Base-by-base conservation (phyloP, 2,888 invertebrate species). In the Steinernema carpocapsae region DNA sequence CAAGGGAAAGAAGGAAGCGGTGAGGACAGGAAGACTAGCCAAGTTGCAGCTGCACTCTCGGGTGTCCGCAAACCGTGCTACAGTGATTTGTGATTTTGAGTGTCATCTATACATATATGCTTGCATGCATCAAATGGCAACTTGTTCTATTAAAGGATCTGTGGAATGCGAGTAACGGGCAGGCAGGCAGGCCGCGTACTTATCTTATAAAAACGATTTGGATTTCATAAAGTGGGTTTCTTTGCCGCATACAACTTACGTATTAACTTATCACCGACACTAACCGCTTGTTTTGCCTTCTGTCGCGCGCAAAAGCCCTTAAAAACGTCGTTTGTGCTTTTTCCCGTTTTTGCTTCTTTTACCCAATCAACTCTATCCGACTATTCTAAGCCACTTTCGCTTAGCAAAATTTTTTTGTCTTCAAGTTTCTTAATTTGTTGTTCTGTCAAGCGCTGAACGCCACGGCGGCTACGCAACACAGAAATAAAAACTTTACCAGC, bases 221-320 rank as follows among this genome's bases (percentile, higher is more conserved):
- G 10, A 10, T 10, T 37, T 37, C 10, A 37, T 37, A 37, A 37
- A 37, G 37, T 37, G 32, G 64, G 64, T 32, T 64, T 64, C n/a
- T 64, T 64, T 32, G 64, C 3, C 32, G 64, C 64, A 64, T 32
- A 64, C 64, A 64, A 64, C 64, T 29, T 32, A 32, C 64, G 56
- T 64, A 64, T 64, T 64, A 64, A 29, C 64, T 64, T 64, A 64
- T 64, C 64, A 32, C 3, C 32, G 32, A 64, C 64, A 29, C 64
- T 64, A 64, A 64, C 64, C 64, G 64, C 64, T 64, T 64, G 64
- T 64, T 64, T 29, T 64, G 64, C 64, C 64, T 64, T 64, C 32
- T 64, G 64, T 64, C 64, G 32, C 26, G 64, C 64, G 64, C 26
- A 64, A 48, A 64, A 64, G 32, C 64, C 64, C 64, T 64, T 64